These are phyloP conservation scores for Synanthedon tipuliformis DNA, from an alignment of 2,888 invertebrate species.

Conservation along the genomic window DNA sequence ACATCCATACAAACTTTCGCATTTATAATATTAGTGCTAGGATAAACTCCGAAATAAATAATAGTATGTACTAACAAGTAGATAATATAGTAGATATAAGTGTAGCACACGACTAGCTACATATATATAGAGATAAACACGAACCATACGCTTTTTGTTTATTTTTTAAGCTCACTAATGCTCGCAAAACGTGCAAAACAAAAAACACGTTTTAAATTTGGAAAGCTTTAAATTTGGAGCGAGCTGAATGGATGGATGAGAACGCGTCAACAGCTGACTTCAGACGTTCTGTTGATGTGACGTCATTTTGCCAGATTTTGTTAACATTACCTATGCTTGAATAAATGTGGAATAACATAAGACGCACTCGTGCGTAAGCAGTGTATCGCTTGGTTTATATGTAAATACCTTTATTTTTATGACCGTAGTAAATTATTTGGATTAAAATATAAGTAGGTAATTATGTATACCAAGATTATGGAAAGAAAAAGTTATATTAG, in stretches of 20 bases:
- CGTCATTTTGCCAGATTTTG: constrained; percentile 3
- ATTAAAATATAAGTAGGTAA: too few relatives aligned
- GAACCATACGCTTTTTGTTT: neutral
- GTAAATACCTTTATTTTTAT: too few relatives aligned
- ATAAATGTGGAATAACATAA: neutral
- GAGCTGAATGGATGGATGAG: constrained; percentile 10
- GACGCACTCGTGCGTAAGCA: neutral
- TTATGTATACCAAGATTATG: too few relatives aligned
- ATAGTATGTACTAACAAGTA: too few relatives aligned
- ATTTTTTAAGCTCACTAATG: neutral
- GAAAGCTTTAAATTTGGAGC: constrained; percentile 9
- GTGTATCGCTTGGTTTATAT: neutral
- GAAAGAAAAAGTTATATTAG: too few relatives aligned
- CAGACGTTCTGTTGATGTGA: constrained; percentile 3
- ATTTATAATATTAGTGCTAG: too few relatives aligned
- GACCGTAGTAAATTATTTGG: too few relatives aligned
- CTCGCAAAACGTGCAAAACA: neutral
- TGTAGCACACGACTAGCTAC: too few relatives aligned
- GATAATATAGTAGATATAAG: too few relatives aligned
- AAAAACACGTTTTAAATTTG: neutral
- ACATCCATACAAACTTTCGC: too few relatives aligned
- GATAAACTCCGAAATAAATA: too few relatives aligned
- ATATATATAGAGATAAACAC: too few relatives aligned
- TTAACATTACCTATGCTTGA: neutral
- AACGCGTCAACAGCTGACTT: constrained; percentile 9